A percentile compares a stretch with the other conserved stretches of the same genome.
Conservation (phyloP, 2,113 vertebrate species). For the Patagioenas fasciata region DNA sequence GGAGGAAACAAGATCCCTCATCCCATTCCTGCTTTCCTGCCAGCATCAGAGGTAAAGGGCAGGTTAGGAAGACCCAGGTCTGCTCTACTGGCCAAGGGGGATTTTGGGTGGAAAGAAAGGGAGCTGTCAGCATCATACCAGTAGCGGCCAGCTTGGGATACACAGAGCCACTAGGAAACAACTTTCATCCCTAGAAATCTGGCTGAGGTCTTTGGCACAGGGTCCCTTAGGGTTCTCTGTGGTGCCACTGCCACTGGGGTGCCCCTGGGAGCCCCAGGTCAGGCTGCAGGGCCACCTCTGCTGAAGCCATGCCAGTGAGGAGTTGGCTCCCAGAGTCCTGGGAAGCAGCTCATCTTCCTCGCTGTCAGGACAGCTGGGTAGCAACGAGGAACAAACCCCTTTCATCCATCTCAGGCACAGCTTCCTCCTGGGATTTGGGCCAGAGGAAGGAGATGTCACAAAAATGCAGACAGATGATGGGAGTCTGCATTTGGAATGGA, state of each 20-base stretch:
- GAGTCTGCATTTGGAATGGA: constrained; percentile 6
- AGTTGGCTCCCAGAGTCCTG: neutral
- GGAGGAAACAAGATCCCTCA: neutral
- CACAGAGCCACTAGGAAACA: neutral
- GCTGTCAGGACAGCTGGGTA: constrained; percentile 48
- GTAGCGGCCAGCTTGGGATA: neutral
- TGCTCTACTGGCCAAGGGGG: neutral
- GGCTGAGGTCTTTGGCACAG: rapidly evolving
- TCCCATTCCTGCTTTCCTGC: neutral
- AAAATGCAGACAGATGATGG: constrained; percentile 66
- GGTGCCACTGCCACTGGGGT: neutral
- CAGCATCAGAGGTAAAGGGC: neutral
- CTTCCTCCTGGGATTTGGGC: constrained; percentile 41
- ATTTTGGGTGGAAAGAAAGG: neutral
- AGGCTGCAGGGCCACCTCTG: neutral
- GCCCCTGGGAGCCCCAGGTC: neutral
- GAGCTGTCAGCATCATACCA: neutral
- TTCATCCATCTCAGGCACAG: constrained; percentile 36
- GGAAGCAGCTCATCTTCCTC: constrained; percentile 55
- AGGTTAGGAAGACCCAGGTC: neutral
- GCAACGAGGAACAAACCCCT: constrained; percentile 48
- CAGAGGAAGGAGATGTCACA: constrained; percentile 63
- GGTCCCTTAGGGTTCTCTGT: neutral
- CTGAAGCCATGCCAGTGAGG: neutral
- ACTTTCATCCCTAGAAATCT: neutral